phyloP scores from a whole-genome alignment of 2,113 vertebrate species.

The Antennarius striatus region DNA sequence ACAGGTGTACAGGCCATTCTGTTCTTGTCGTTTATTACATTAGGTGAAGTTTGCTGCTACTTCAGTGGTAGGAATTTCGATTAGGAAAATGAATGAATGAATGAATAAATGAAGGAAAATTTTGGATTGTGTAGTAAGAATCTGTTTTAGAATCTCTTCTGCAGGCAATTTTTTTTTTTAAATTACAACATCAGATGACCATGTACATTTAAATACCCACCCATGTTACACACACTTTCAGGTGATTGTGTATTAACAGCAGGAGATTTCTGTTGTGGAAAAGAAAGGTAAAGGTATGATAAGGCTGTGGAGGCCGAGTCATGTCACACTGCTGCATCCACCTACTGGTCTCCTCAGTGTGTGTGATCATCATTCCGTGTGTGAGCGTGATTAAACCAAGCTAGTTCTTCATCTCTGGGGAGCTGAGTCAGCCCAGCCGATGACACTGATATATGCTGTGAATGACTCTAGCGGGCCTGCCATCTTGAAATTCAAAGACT shows the following conservation, averaged over 20 bases:
- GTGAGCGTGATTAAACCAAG: slow-evolving; percentile 61
- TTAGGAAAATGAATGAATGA: no score
- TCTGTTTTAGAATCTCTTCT: no score
- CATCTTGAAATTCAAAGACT: slow-evolving; percentile 60
- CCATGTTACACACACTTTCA: not conserved
- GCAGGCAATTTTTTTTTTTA: no score
- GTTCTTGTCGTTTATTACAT: no score
- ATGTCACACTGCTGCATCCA: slow-evolving; percentile 25
- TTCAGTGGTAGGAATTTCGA: no score
- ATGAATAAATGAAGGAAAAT: no score
- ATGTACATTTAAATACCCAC: no score
- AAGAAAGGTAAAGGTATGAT: not conserved
- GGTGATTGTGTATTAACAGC: not conserved
- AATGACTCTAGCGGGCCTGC: slow-evolving; percentile 50
- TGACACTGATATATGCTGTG: slow-evolving; percentile 61
- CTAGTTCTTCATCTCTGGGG: slow-evolving; percentile 48
- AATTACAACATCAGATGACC: no score
- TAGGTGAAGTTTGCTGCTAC: no score
- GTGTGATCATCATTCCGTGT: slow-evolving; percentile 36
- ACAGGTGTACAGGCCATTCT: no score
- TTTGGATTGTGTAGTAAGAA: no score
- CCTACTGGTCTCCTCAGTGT: slow-evolving; percentile 35
- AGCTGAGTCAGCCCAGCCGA: slow-evolving; percentile 68
- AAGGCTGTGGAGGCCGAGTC: slow-evolving; percentile 6
- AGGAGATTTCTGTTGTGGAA: not conserved